Evolutionary conservation across 2,797 vertebrate genomes (phyloP).

Genomic region (Benthosema pterotum): DNA sequence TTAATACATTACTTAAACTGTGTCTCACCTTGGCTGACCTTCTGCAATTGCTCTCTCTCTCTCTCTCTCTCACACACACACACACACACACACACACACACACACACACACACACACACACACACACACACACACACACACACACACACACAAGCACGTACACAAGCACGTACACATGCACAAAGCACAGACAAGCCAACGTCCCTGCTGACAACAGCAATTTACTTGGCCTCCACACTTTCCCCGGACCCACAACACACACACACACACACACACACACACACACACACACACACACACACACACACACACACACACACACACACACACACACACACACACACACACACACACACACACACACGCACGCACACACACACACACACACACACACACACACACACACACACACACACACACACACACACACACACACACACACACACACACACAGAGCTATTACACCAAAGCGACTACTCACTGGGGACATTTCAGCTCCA

Average conservation of each 20-base stretch:
- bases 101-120: conserved; percentile 17
- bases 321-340: no score
- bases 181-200: conserved; percentile 2
- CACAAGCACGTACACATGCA: no score
- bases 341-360: no score
- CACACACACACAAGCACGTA: conserved; percentile 26
- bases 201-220: conserved; percentile 60
- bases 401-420: neutral
- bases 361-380: no score
- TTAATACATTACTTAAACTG: conserved; percentile 66
- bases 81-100: conserved; percentile 35
- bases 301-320: no score
- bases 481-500: conserved; percentile 65
- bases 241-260: conserved; percentile 2
- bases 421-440: neutral
- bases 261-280: no score
- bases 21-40: conserved; percentile 80
- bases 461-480: conserved; percentile 58
- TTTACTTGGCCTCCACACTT: conserved; percentile 33
- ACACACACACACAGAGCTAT: conserved; percentile 15
- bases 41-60: conserved; percentile 50
- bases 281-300: no score
- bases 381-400: no score
- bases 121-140: conserved; percentile 23
- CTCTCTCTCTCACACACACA: neutral